Base-by-base conservation (phyloP, 92 coral and sea anemone genomes). In the Parazoanthus atlanticus region DNA sequence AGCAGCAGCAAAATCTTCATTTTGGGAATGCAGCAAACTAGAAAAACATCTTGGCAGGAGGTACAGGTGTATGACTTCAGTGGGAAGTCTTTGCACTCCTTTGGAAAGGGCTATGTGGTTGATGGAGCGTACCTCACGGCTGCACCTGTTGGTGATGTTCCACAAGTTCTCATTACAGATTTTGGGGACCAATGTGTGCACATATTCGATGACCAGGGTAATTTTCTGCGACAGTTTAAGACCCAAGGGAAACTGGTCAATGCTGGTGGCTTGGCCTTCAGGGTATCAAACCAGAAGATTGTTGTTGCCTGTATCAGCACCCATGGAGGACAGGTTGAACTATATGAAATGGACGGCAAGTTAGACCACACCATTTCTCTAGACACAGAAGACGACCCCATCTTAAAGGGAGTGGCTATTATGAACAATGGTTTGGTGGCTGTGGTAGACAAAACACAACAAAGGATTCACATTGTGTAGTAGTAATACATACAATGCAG, bases 201-300 rank as follows among this genome's bases (percentile, higher is more conserved):
- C 61, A 43, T 84, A 41, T 84, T 84, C 28, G 67, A 84, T 46
- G 87, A 69, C 28, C 66, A 84, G 31, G 87, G 87, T 7, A 26
- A 65, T 29, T 47, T 15, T 13, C 64, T 70, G 64, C 87, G 46
- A 13, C 87, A 70, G 77, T 84, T 84, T 32, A 84, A 84, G 77
- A 72, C 78, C 65, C 67, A 84, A 43, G 78, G 87, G 10, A 84
- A 52, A 1, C 64, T 84, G 8, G 29, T 25, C 65, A 84, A 84
- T 84, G 87, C 87, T 70, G 87, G 87, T 31, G 47, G 87, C 12
- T 16, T 84, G 64, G 87, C 65, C 70, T 84, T 84, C 34, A 84
- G 64, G 15, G 25, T 15, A 5, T 0, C 36, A 67, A 43, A 72
- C 66, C 54, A 49, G 19, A 33, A 84, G 61, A 70, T 84, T 70